phyloP scores from a whole-genome alignment of 2,888 invertebrate genomes.

The Sminthurinus aureus region DNA sequence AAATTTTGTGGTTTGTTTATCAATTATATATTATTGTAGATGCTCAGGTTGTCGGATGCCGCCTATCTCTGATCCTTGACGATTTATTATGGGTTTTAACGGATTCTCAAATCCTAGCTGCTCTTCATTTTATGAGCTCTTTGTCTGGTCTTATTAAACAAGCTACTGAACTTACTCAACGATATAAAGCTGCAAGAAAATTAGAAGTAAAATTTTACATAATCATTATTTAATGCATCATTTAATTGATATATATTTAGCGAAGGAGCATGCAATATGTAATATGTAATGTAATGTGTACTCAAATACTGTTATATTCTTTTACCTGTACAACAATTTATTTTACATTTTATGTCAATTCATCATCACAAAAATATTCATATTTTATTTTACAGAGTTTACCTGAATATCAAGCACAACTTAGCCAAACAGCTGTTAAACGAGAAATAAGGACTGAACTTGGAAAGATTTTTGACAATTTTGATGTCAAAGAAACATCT shows the following conservation, averaged over 20 bases:
- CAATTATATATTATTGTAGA: constrained; percentile 69
- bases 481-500: constrained; percentile 95
- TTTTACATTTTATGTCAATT: too few relatives aligned
- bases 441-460: constrained; percentile 45
- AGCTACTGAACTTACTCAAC: constrained; percentile 79
- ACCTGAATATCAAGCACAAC: constrained; percentile 78
- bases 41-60: constrained; percentile 90
- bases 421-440: constrained; percentile 66
- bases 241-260: not conserved
- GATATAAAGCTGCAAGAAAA: constrained; percentile 85
- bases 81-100: constrained; percentile 98
- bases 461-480: constrained; percentile 51
- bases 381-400: constrained; percentile 62
- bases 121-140: constrained; percentile 87
- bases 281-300: too few relatives aligned
- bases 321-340: too few relatives aligned
- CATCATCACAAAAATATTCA: not conserved
- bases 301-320: too few relatives aligned
- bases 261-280: too few relatives aligned
- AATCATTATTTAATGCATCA: not conserved
- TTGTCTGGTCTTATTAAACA: constrained; percentile 81
- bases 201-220: constrained; percentile 69
- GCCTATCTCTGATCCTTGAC: constrained; percentile 90
- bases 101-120: constrained; percentile 93
- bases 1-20: not conserved